Percentiles rank a stretch among this genome's conserved stretches.
Evolutionary conservation across 2,113 vertebrate genomes (phyloP).

Genomic region (Martes martes): DNA sequence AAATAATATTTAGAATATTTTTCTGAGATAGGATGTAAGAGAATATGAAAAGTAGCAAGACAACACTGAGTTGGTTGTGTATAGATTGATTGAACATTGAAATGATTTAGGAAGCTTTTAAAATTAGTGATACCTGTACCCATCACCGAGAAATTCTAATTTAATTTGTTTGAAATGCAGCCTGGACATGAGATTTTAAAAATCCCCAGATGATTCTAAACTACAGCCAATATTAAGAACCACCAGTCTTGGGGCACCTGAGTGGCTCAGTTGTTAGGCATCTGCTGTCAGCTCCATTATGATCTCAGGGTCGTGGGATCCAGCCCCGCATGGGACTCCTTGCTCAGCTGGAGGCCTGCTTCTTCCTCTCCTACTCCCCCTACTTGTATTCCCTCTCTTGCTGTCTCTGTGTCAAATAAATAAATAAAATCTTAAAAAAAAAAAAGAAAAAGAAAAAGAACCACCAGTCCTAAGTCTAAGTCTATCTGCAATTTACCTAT

Average conservation of each 20-base stretch:
- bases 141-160: background rate
- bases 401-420: no score
- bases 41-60: background rate
- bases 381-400: no score
- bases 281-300: no score
- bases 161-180: background rate
- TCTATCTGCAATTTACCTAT: background rate
- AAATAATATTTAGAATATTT: constrained; percentile 1
- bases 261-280: no score
- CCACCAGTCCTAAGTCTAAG: background rate
- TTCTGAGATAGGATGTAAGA: background rate
- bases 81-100: background rate
- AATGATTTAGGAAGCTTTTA: background rate
- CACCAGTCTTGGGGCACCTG: background rate
- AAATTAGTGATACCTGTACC: background rate
- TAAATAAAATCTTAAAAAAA: no score
- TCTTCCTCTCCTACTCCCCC: no score
- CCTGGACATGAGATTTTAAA: background rate
- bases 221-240: background rate
- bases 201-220: background rate
- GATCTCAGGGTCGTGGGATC: no score
- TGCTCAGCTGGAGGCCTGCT: no score
- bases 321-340: no score
- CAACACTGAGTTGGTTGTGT: background rate
- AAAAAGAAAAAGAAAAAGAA: no score